Evolutionary conservation across 1,140 invertebrate species (phyloP).

Genomic region (Drosophila tristis): DNA sequence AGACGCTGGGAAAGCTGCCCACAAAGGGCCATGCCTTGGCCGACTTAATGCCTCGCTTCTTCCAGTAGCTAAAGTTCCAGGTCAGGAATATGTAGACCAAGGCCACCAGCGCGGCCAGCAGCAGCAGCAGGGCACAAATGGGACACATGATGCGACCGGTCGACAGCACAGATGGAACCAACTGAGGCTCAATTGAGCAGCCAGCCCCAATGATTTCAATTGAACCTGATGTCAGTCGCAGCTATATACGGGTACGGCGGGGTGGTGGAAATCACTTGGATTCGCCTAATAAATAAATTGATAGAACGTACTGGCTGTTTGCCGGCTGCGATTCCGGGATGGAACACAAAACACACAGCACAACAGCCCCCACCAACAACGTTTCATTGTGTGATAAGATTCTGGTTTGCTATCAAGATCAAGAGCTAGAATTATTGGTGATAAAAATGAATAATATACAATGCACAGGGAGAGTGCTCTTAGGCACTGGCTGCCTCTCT

Average conservation of each 20-base stretch:
- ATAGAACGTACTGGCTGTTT: constrained; percentile 1
- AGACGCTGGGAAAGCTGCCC: constrained; percentile 66
- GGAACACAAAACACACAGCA: too few relatives aligned
- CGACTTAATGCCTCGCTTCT: constrained; percentile 60
- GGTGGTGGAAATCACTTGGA: background rate
- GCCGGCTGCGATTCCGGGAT: background rate
- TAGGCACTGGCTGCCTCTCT: too few relatives aligned
- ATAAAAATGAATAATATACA: too few relatives aligned
- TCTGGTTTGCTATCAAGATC: too few relatives aligned
- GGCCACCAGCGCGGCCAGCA: constrained; percentile 26
- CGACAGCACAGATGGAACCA: background rate
- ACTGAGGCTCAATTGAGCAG: constrained; percentile 38
- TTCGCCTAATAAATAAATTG: constrained; percentile 32
- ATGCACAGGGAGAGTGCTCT: too few relatives aligned
- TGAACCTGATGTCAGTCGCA: constrained; percentile 34
- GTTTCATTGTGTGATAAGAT: too few relatives aligned
- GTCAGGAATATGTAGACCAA: constrained; percentile 72
- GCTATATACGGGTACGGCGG: background rate
- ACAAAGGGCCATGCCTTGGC: constrained; percentile 65
- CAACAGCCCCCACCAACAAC: too few relatives aligned
- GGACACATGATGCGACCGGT: constrained; percentile 37
- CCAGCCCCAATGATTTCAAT: constrained; percentile 21
- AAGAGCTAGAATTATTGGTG: too few relatives aligned
- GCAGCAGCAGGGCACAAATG: constrained; percentile 9
- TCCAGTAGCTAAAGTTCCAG: constrained; percentile 81